Conservation (phyloP, 2,113 vertebrate species). For the Myxocyprinus asiaticus region DNA sequence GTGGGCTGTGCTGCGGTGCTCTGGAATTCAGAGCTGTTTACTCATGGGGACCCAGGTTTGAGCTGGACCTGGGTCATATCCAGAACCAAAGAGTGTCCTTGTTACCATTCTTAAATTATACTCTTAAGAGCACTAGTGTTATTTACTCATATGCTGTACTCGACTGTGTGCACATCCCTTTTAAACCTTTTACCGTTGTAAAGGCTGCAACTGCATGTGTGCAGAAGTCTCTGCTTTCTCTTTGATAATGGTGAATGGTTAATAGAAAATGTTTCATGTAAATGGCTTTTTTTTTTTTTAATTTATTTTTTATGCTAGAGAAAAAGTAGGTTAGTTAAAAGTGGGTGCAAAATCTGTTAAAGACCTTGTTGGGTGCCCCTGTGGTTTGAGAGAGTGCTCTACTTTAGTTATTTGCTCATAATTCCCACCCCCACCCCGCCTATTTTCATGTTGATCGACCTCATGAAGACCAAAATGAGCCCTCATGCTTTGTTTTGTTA, state of each 20-base stretch:
- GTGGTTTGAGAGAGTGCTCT: neutral
- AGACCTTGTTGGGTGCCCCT: too few relatives aligned
- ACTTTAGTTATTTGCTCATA: constrained; percentile 18
- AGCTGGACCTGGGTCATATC: too few relatives aligned
- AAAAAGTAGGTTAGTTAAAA: constrained; percentile 11
- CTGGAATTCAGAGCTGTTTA: too few relatives aligned
- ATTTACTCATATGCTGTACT: neutral
- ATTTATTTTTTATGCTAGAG: too few relatives aligned
- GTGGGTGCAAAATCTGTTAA: constrained; percentile 21
- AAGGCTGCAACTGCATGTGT: neutral
- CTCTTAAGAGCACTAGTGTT: neutral
- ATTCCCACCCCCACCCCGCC: neutral
- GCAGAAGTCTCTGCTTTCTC: too few relatives aligned
- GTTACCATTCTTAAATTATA: neutral
- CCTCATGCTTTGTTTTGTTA: neutral
- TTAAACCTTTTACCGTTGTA: neutral
- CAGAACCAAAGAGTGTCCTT: too few relatives aligned
- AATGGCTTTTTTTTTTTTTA: too few relatives aligned
- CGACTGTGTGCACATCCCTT: neutral
- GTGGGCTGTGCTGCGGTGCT: too few relatives aligned
- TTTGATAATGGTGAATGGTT: too few relatives aligned
- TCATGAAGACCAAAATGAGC: constrained; percentile 2
- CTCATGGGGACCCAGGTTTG: too few relatives aligned
- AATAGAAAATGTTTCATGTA: too few relatives aligned
- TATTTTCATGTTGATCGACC: constrained; percentile 9